Percentiles rank a stretch among this genome's conserved stretches.
These are phyloP conservation scores for Caenorhabditis panamensis DNA, from an alignment of 2,888 invertebrate genomes.

Conservation along the genomic window DNA sequence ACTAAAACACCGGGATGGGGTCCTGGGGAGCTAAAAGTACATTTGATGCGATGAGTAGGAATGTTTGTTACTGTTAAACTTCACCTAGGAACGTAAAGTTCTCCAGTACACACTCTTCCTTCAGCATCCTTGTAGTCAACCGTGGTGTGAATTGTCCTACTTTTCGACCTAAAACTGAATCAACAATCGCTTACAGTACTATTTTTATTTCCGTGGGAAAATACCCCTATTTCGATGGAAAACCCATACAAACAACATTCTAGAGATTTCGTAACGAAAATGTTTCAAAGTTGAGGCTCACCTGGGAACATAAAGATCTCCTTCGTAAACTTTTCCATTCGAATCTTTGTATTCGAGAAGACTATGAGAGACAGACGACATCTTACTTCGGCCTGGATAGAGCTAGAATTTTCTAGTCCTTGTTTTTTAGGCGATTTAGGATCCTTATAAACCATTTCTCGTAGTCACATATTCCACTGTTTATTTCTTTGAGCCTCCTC, in stretches of 20 bases:
- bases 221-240: background rate
- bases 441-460: conserved; percentile 21
- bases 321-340: conserved; percentile 63
- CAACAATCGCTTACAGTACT: too few relatives aligned
- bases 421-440: too few relatives aligned
- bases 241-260: background rate
- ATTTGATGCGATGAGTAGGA: too few relatives aligned
- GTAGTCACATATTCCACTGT: background rate
- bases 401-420: background rate
- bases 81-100: conserved; percentile 21
- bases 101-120: conserved; percentile 26
- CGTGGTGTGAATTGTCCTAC: conserved; percentile 11
- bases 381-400: background rate
- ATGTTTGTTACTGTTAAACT: too few relatives aligned
- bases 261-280: conserved; percentile 4
- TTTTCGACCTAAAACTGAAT: background rate
- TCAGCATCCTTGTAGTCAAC: conserved; percentile 20
- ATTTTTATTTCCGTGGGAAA: too few relatives aligned
- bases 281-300: conserved; percentile 29
- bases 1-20: conserved; percentile 69
- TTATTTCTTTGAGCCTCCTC: conserved; percentile 26
- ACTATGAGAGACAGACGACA: conserved; percentile 43
- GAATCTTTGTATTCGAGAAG: conserved; percentile 44
- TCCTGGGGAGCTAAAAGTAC: conserved; percentile 52
- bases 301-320: conserved; percentile 63